Conservation (phyloP, 2,113 vertebrate genomes). For the Muscicapa adusta region DNA sequence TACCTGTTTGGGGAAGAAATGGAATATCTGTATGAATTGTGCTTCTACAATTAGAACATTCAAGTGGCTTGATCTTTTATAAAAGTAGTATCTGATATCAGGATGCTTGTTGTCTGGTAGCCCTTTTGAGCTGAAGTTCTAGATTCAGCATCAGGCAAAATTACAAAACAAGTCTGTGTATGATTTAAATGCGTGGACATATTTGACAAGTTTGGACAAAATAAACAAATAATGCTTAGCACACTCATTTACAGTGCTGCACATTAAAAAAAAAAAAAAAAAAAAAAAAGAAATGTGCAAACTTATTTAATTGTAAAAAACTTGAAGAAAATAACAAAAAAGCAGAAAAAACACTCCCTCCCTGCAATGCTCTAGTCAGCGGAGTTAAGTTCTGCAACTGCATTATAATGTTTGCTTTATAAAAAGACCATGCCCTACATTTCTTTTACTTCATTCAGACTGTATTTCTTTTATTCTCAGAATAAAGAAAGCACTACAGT, state of each 20-base stretch:
- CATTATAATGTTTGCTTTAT: neutral
- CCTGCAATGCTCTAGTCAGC: neutral
- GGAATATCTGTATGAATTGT: neutral
- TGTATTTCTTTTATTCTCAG: neutral
- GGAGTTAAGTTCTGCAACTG: neutral
- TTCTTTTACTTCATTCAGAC: neutral
- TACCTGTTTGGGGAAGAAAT: neutral
- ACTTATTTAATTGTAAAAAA: conserved; percentile 1
- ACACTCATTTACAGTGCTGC: neutral
- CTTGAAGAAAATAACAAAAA: neutral
- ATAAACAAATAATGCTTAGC: neutral
- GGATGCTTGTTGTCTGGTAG: neutral
- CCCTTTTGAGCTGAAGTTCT: neutral
- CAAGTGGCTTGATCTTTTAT: neutral
- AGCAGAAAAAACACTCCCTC: neutral
- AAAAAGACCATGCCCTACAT: neutral
- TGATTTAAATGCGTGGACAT: neutral
- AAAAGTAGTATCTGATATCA: neutral
- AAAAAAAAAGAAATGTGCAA: conserved; percentile 5
- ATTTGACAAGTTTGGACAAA: neutral
- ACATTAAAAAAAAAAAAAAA: conserved; percentile 9
- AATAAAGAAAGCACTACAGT: neutral
- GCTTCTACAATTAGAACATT: neutral
- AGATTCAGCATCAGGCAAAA: neutral
- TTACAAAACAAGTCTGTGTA: neutral